A percentile compares a stretch with the other conserved stretches of the same genome.
These are phyloP conservation scores for Aegithalos caudatus DNA, from an alignment of 2,113 vertebrate species.

Conservation along the genomic window DNA sequence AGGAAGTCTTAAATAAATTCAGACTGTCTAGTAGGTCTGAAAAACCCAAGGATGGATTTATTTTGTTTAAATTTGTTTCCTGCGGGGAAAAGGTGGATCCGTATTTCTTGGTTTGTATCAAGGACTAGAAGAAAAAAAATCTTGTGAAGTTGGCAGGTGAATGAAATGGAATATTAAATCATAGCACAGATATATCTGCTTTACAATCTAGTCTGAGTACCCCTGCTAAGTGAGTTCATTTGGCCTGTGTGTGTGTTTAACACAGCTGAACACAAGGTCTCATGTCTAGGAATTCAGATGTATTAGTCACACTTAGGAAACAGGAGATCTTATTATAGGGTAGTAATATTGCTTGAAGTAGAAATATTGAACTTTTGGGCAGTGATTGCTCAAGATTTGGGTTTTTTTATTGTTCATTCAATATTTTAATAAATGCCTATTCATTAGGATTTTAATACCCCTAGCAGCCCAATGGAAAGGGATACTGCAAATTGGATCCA, in stretches of 20 bases:
- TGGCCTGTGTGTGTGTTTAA: not conserved
- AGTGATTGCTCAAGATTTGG: not conserved
- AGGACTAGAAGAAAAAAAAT: not conserved
- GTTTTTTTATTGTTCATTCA: not conserved
- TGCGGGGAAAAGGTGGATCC: not conserved
- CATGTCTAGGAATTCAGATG: not conserved
- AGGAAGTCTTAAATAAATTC: not conserved
- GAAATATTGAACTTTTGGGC: not conserved
- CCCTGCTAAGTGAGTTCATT: not conserved
- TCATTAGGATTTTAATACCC: not conserved
- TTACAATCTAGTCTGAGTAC: not conserved
- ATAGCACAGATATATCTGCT: not conserved
- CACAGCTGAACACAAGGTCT: not conserved
- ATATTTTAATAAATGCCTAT: not conserved
- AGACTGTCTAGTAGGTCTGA: not conserved
- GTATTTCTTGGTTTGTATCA: not conserved
- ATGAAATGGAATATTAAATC: slow-evolving; percentile 29
- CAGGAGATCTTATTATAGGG: not conserved
- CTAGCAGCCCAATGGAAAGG: not conserved
- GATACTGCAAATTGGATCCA: not conserved
- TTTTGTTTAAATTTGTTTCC: not conserved
- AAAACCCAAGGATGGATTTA: not conserved
- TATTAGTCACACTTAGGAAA: not conserved
- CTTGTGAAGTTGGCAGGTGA: not conserved
- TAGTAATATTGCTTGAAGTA: not conserved